Evolutionary conservation across 2,113 vertebrate species (phyloP).

Genomic region (Numida meleagris): DNA sequence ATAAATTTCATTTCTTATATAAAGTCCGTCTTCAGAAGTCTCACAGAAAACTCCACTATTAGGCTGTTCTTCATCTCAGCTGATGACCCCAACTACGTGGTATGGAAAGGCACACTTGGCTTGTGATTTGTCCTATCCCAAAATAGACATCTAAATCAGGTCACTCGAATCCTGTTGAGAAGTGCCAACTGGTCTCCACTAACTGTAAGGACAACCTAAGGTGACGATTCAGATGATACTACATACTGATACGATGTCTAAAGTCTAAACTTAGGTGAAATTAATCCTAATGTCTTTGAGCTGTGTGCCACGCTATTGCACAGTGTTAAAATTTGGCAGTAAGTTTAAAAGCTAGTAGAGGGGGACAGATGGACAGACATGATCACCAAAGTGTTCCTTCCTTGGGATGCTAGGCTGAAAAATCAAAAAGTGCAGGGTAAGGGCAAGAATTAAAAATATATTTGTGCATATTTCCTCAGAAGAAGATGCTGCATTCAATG

Average conservation of each 20-base stretch:
- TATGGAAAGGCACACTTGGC: neutral
- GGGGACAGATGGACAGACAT: neutral
- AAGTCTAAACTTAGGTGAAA: slow-evolving; percentile 54
- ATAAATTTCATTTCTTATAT: neutral
- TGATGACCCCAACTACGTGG: neutral
- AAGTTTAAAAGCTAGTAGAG: neutral
- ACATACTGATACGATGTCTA: neutral
- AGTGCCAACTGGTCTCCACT: slow-evolving; percentile 21
- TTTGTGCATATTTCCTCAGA: neutral
- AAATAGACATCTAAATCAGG: slow-evolving; percentile 45
- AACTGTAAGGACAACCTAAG: slow-evolving; percentile 28
- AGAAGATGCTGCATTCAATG: neutral
- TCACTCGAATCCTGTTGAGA: neutral
- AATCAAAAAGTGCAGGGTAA: neutral
- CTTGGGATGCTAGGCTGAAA: neutral
- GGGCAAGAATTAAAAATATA: neutral
- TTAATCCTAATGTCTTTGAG: slow-evolving; percentile 23
- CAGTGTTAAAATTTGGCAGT: neutral
- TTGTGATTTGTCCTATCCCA: neutral
- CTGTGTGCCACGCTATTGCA: neutral
- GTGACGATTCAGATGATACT: slow-evolving; percentile 9
- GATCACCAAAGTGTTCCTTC: neutral
- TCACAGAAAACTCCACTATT: neutral
- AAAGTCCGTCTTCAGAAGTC: neutral
- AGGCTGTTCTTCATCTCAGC: neutral